Conservation (phyloP, 2,113 vertebrate species). For the Manacus vitellinus region DNA sequence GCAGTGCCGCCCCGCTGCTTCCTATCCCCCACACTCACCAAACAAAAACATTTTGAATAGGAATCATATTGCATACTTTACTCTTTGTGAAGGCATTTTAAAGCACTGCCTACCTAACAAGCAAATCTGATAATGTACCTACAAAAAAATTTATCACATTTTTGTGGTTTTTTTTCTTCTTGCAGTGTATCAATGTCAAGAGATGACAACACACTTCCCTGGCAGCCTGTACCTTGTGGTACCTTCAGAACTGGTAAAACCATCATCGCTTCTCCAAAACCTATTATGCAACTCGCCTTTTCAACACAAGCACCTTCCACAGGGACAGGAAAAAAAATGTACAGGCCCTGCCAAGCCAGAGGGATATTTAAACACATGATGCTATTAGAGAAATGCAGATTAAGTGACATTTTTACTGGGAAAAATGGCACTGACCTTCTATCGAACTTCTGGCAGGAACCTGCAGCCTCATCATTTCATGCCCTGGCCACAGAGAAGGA, state of each 20-base stretch:
- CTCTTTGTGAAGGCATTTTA: neutral
- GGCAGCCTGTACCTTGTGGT: neutral
- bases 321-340: neutral
- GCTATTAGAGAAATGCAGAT: neutral
- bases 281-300: neutral
- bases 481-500: neutral
- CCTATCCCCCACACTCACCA: neutral
- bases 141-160: neutral
- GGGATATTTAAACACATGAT: neutral
- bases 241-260: neutral
- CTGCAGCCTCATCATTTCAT: neutral
- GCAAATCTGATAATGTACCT: neutral
- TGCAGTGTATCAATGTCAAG: neutral
- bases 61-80: rapidly evolving
- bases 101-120: neutral
- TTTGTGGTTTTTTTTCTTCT: neutral
- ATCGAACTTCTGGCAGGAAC: neutral
- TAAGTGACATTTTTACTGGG: neutral
- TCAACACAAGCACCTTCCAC: neutral
- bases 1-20: neutral
- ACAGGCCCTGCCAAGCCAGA: neutral
- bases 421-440: neutral
- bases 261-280: neutral
- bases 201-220: neutral
- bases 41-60: rapidly evolving